These are phyloP conservation scores for Thumatha senex DNA, from an alignment of 2,888 invertebrate genomes.

Conservation along the genomic window DNA sequence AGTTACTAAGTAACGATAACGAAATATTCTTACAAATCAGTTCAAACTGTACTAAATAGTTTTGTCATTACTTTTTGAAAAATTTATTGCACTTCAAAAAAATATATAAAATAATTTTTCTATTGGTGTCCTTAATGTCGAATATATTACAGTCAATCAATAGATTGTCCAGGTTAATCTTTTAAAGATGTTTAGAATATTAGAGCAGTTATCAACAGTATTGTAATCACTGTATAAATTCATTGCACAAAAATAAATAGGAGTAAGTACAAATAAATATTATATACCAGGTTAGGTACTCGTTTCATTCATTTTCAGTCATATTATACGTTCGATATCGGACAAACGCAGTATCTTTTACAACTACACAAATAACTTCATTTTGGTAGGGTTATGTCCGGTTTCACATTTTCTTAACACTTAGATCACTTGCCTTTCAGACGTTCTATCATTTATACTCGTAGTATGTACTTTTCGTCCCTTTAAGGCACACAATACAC, in stretches of 20 bases:
- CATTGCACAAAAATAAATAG: too few species aligned
- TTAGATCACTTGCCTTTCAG: too few species aligned
- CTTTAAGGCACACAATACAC: not conserved
- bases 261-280: too few species aligned
- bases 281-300: conserved; percentile 16
- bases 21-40: not conserved
- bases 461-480: not conserved
- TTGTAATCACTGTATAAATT: not conserved
- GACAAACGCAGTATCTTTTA: conserved; percentile 21
- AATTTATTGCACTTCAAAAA: not conserved
- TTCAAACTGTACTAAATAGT: not conserved
- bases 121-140: not conserved
- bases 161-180: not conserved
- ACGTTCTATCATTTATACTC: not conserved
- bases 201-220: not conserved
- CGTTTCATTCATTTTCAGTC: conserved; percentile 29
- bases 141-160: not conserved
- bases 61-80: not conserved
- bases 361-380: conserved; percentile 8
- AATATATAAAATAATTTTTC: not conserved
- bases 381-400: not conserved
- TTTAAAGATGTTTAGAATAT: not conserved
- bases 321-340: conserved; percentile 31
- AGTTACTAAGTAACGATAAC: not conserved
- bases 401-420: too few species aligned